These are phyloP conservation scores for Heteractis magnifica DNA, from an alignment of 92 coral and sea anemone genomes.

Conservation along the genomic window DNA sequence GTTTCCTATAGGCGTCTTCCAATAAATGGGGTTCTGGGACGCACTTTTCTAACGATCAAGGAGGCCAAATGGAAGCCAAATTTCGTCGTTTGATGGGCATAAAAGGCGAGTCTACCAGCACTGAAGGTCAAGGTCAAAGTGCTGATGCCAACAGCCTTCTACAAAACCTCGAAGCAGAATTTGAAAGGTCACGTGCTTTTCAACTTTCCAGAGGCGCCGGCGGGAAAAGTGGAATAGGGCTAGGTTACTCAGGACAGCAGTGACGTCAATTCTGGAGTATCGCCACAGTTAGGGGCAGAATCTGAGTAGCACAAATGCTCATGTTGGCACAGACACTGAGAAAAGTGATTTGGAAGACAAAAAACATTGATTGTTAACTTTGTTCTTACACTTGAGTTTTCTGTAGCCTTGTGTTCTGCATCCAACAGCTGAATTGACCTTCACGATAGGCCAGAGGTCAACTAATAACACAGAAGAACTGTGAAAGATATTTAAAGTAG, in stretches of 20 bases:
- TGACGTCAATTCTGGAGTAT: background rate
- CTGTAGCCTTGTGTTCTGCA: too few relatives aligned
- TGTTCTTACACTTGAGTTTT: too few relatives aligned
- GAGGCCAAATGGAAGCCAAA: slow-evolving; percentile 97
- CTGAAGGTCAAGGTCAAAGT: slow-evolving; percentile 43
- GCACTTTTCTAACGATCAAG: slow-evolving; percentile 82
- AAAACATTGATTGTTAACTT: too few relatives aligned
- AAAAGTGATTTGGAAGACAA: too few relatives aligned
- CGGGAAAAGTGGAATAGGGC: slow-evolving; percentile 98
- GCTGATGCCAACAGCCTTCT: slow-evolving; percentile 56
- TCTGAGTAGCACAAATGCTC: background rate
- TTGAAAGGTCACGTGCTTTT: slow-evolving; percentile 95
- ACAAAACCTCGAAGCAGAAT: slow-evolving; percentile 86
- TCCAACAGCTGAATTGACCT: too few relatives aligned
- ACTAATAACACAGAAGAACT: too few relatives aligned
- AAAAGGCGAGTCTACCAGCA: slow-evolving; percentile 43
- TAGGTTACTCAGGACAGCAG: slow-evolving; percentile 83
- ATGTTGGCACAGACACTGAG: too few relatives aligned
- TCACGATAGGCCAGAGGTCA: too few relatives aligned
- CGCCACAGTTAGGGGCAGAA: background rate
- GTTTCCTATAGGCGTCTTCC: slow-evolving; percentile 20
- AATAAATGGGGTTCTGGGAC: slow-evolving; percentile 75
- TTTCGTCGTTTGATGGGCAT: slow-evolving; percentile 98
- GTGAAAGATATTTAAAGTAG: too few relatives aligned
- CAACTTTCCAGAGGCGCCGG: slow-evolving; percentile 99